Conservation (phyloP, 2,113 vertebrate species). For the Chaenocephalus aceratus region DNA sequence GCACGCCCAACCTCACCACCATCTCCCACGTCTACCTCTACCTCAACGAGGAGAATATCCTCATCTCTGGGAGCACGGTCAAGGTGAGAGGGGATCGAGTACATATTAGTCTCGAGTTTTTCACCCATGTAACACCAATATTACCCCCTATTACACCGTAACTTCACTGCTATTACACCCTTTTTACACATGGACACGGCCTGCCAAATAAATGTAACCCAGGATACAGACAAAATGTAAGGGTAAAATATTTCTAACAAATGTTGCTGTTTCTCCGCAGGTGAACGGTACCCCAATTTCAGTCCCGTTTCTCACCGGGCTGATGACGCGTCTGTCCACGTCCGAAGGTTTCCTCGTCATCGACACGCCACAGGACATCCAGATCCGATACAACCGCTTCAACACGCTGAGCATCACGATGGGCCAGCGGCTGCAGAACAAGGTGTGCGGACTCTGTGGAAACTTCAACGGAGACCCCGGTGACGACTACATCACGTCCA, state of each 20-base stretch:
- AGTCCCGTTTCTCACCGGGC: constrained; percentile 93
- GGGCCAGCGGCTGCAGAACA: constrained; percentile 96
- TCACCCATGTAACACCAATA: no score
- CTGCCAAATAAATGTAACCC: no score
- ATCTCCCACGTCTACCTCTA: constrained; percentile 98
- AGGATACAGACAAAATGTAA: no score
- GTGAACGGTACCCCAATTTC: constrained; percentile 95
- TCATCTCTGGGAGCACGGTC: constrained; percentile 93
- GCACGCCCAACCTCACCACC: constrained; percentile 94
- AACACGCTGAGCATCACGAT: constrained; percentile 95
- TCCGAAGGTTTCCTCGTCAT: constrained; percentile 96
- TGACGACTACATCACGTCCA: constrained; percentile 94
- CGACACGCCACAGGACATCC: constrained; percentile 94
- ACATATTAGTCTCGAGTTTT: no score
- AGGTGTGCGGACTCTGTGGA: constrained; percentile 96
- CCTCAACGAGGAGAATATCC: constrained; percentile 98
- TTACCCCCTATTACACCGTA: no score
- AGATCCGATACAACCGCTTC: constrained; percentile 94
- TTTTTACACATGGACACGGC: no score
- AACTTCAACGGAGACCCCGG: constrained; percentile 96
- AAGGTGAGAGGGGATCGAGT: constrained; percentile 84
- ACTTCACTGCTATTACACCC: no score
- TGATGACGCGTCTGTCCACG: constrained; percentile 94
- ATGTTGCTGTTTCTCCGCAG: constrained; percentile 71
- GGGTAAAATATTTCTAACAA: no score